phyloP scores from a whole-genome alignment of 2,113 vertebrate species.

The Atrichornis clamosus region DNA sequence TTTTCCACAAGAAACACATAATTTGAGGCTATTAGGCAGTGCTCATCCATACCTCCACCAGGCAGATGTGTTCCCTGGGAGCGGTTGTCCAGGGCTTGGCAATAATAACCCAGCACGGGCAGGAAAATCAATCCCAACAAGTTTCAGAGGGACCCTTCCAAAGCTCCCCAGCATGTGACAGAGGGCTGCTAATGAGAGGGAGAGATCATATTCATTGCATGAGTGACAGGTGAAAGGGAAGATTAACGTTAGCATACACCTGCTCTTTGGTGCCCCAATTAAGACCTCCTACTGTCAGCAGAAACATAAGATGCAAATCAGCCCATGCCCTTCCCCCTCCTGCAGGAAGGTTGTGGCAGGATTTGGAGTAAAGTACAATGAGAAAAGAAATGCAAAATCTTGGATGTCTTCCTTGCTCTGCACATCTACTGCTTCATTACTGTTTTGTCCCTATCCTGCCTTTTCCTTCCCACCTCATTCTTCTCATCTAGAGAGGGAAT shows the following conservation, averaged over 20 bases:
- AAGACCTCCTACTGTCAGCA: constrained; percentile 71
- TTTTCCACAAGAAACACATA: neutral
- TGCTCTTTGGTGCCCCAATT: constrained; percentile 74
- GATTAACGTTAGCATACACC: constrained; percentile 70
- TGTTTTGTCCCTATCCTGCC: neutral
- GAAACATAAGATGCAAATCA: constrained; percentile 69
- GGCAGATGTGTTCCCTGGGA: constrained; percentile 43
- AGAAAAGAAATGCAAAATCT: constrained; percentile 32
- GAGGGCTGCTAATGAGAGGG: constrained; percentile 74
- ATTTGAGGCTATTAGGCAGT: constrained; percentile 34
- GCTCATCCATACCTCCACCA: neutral
- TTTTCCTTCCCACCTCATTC: neutral
- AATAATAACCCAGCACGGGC: constrained; percentile 71
- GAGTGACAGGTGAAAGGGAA: constrained; percentile 77
- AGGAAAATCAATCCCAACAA: constrained; percentile 77
- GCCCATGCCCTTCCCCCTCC: neutral
- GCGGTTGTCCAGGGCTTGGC: constrained; percentile 58
- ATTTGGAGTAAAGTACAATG: constrained; percentile 21
- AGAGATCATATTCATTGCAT: constrained; percentile 65
- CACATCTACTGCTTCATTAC: neutral
- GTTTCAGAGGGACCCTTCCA: constrained; percentile 75
- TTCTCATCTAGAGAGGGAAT: neutral
- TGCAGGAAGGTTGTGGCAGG: neutral
- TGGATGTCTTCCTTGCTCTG: neutral
- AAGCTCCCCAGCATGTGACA: constrained; percentile 65